Percentiles rank a stretch among this genome's conserved stretches.
These are phyloP conservation scores for Rattus norvegicus DNA, from an alignment of 2,113 vertebrate species.

Conservation along the genomic window GRCr8 NC_086029.1:87596501-87597000, in stretches of 20 bases:
- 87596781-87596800: not conserved
- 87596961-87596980: not conserved
- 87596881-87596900: slow-evolving; percentile 1
- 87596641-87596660: not conserved
- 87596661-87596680: not conserved
- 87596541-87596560: not conserved
- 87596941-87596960: not conserved
- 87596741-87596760: not conserved
- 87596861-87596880: not conserved
- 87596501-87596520: not conserved
- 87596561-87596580: not conserved
- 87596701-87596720: not conserved
- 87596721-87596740: not conserved
- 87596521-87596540: not conserved
- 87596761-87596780: not conserved
- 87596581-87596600: not conserved
- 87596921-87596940: not conserved
- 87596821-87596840: not conserved
- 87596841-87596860: not conserved
- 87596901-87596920: not conserved
- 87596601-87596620: not conserved
- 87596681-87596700: not conserved
- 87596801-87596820: not conserved
- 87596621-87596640: not conserved
- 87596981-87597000: slow-evolving; percentile 2